These are phyloP conservation scores for Rotaria macrura DNA, from an alignment of 2,888 invertebrate genomes.

Conservation along the genomic window DNA sequence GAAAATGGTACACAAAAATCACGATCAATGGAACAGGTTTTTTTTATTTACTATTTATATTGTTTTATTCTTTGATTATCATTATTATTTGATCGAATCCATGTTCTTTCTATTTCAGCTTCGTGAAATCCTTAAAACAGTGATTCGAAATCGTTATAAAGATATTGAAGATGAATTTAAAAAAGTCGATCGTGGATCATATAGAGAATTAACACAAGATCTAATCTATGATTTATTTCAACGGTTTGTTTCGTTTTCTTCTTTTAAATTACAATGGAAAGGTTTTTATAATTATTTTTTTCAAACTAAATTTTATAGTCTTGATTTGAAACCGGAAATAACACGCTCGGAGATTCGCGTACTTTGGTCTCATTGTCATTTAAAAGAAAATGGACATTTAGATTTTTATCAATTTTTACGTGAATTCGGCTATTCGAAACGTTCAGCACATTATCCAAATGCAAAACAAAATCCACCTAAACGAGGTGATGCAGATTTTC, in stretches of 20 bases:
- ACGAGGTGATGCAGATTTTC: slow-evolving; percentile 46
- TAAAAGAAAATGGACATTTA: slow-evolving; percentile 45
- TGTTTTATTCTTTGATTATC: too few species aligned
- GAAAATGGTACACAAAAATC: background rate
- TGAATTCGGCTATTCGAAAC: slow-evolving; percentile 47
- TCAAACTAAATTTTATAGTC: slow-evolving; percentile 35
- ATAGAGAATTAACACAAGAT: slow-evolving; percentile 45
- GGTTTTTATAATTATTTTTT: too few species aligned
- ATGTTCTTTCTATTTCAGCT: background rate
- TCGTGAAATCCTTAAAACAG: slow-evolving; percentile 21
- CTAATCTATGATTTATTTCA: slow-evolving; percentile 17
- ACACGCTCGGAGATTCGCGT: slow-evolving; percentile 47
- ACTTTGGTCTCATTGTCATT: slow-evolving; percentile 48
- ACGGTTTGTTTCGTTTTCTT: slow-evolving; percentile 3
- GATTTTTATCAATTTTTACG: slow-evolving; percentile 47
- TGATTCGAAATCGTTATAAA: slow-evolving; percentile 29
- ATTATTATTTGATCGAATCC: too few species aligned
- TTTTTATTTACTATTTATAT: too few species aligned
- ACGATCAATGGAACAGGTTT: background rate
- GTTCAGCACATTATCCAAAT: slow-evolving; percentile 48
- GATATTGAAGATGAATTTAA: slow-evolving; percentile 43
- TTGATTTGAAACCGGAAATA: slow-evolving; percentile 40
- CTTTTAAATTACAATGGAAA: too few species aligned
- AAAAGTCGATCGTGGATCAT: slow-evolving; percentile 46
- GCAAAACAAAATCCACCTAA: slow-evolving; percentile 46